These are phyloP conservation scores for Ibidorhyncha struthersii DNA, from an alignment of 2,113 vertebrate genomes.

Conservation along the genomic window DNA sequence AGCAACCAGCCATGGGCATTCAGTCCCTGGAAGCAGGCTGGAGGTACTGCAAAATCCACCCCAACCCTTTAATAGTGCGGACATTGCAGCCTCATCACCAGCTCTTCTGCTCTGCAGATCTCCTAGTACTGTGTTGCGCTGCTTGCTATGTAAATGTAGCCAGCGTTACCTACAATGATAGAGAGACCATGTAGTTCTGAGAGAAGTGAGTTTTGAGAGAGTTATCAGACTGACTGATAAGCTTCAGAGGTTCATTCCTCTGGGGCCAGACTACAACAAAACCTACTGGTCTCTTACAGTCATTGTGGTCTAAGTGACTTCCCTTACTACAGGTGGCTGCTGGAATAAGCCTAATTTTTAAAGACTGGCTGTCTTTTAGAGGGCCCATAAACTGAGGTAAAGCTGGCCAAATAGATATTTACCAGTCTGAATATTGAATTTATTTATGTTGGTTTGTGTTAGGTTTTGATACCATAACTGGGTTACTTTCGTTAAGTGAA, in stretches of 20 bases:
- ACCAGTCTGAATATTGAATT: not conserved
- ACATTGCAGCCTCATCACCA: fast-evolving
- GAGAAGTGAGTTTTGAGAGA: not conserved
- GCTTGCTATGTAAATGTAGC: not conserved
- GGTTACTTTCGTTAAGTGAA: not conserved
- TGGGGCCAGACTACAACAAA: not conserved
- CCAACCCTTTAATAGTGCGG: fast-evolving
- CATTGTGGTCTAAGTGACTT: not conserved
- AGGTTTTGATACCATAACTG: not conserved
- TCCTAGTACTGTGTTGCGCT: fast-evolving
- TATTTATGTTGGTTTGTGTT: not conserved
- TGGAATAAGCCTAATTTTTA: not conserved
- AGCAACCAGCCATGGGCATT: not conserved
- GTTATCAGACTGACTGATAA: not conserved
- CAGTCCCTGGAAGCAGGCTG: not conserved
- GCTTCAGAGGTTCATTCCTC: not conserved
- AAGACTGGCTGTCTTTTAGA: not conserved
- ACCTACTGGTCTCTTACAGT: not conserved
- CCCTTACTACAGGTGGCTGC: not conserved
- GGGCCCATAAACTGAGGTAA: not conserved
- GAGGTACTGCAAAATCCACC: not conserved
- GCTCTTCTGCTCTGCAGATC: not conserved
- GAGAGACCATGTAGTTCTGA: not conserved
- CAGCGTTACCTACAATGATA: not conserved
- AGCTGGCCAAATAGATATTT: not conserved